Conservation (phyloP, 2,113 vertebrate species). For the Vimba vimba region DNA sequence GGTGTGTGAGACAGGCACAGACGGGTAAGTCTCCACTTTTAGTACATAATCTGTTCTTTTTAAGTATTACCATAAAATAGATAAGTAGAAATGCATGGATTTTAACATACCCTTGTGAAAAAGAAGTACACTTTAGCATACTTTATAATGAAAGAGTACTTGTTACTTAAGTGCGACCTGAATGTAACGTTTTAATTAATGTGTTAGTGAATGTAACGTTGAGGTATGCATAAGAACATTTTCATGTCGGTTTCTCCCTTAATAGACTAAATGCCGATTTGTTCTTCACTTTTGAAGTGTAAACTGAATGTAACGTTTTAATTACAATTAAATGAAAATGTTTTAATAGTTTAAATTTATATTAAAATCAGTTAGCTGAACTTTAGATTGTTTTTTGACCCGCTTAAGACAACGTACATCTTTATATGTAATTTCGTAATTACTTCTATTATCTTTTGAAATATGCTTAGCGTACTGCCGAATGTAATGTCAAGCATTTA, state of each 20-base stretch:
- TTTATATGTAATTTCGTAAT: neutral
- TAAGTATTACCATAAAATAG: neutral
- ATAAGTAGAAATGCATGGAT: neutral
- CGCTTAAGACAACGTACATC: neutral
- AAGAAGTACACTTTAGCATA: neutral
- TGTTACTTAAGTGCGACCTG: neutral
- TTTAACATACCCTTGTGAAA: neutral
- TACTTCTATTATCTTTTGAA: neutral
- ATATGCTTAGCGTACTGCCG: neutral
- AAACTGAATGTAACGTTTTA: neutral
- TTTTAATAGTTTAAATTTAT: neutral
- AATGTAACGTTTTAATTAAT: neutral
- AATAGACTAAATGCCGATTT: too few species aligned
- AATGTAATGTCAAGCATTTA: neutral
- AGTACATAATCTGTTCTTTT: neutral
- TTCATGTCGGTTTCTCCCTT: too few species aligned
- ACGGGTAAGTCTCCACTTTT: neutral
- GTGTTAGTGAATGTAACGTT: too few species aligned
- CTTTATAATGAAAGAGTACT: neutral
- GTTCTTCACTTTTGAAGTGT: neutral
- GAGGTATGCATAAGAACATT: too few species aligned
- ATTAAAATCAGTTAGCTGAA: neutral
- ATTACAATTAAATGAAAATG: neutral
- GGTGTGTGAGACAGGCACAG: slow-evolving; percentile 19
- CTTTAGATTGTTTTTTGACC: neutral